A percentile compares a stretch with the other conserved stretches of the same genome.
These are phyloP conservation scores for Pogonus chalceus DNA, from an alignment of 1,140 invertebrate genomes.

Conservation along the genomic window DNA sequence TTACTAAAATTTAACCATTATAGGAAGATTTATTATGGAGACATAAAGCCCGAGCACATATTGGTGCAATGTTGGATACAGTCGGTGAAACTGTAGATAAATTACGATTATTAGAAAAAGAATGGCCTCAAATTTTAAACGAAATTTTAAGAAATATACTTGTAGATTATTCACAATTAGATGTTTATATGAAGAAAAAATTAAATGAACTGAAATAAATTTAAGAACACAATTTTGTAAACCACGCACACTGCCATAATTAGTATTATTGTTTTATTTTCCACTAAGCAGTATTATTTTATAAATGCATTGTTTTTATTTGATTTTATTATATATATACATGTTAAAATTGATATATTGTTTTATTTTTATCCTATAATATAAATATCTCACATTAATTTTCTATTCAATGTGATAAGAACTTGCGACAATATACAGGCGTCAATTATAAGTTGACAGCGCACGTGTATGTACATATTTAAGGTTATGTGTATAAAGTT, in stretches of 20 bases:
- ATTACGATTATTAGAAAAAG: conserved; percentile 54
- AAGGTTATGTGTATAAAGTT: background rate
- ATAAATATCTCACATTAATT: too few species aligned
- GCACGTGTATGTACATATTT: background rate
- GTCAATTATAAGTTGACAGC: too few species aligned
- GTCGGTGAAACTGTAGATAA: conserved; percentile 65
- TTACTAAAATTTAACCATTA: too few species aligned
- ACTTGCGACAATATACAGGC: too few species aligned
- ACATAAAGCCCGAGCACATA: conserved; percentile 56
- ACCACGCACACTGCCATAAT: background rate
- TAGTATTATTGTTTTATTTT: background rate
- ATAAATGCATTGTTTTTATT: background rate
- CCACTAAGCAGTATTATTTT: background rate
- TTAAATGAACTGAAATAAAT: conserved; percentile 28
- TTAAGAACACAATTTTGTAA: background rate
- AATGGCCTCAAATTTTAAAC: conserved; percentile 63
- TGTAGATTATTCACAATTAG: conserved; percentile 64
- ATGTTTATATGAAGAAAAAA: conserved; percentile 57
- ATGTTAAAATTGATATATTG: background rate
- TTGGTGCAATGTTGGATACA: conserved; percentile 54
- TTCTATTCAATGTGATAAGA: too few species aligned
- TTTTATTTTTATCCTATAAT: background rate
- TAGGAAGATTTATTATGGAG: conserved; percentile 59
- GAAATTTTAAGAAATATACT: conserved; percentile 66
- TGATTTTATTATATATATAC: background rate